Evolutionary conservation across 1,140 invertebrate species (phyloP).

Genomic region (Copidosoma floridanum): DNA sequence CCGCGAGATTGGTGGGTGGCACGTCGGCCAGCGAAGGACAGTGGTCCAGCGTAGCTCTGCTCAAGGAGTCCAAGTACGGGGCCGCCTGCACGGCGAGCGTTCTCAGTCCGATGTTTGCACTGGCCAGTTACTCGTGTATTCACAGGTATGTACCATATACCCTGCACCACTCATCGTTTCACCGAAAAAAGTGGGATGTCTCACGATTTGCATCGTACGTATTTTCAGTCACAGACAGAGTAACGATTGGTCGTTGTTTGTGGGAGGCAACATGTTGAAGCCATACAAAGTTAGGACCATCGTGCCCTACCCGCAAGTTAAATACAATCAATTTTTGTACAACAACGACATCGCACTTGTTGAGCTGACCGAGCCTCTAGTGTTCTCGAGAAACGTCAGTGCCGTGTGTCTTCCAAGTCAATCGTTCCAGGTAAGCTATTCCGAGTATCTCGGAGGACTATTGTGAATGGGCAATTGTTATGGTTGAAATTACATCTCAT

Average conservation of each 20-base stretch:
- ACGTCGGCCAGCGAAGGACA: constrained; percentile 55
- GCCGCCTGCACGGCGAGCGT: constrained; percentile 61
- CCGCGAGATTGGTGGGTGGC: constrained; percentile 56
- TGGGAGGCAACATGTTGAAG: constrained; percentile 51
- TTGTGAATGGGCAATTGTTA: not conserved
- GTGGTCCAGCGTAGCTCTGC: constrained; percentile 60
- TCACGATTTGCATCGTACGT: no score
- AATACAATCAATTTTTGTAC: constrained; percentile 63
- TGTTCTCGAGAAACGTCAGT: constrained; percentile 58
- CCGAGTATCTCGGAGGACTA: no score
- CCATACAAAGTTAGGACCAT: constrained; percentile 51
- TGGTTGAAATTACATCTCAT: not conserved
- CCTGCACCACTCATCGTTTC: no score
- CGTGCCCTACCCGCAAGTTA: constrained; percentile 61
- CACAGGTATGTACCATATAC: constrained; percentile 50
- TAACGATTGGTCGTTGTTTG: constrained; percentile 50
- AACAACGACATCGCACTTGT: constrained; percentile 62
- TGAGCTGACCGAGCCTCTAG: constrained; percentile 56
- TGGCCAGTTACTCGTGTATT: constrained; percentile 63
- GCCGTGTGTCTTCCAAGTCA: constrained; percentile 60
- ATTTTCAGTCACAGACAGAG: constrained; percentile 48
- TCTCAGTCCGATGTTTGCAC: constrained; percentile 60
- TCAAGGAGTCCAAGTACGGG: constrained; percentile 58
- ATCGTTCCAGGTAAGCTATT: constrained; percentile 45
- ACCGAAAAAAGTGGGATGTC: no score